Evolutionary conservation across 1,140 invertebrate genomes (phyloP).

Genomic region (Stegodyphus dumicola): DNA sequence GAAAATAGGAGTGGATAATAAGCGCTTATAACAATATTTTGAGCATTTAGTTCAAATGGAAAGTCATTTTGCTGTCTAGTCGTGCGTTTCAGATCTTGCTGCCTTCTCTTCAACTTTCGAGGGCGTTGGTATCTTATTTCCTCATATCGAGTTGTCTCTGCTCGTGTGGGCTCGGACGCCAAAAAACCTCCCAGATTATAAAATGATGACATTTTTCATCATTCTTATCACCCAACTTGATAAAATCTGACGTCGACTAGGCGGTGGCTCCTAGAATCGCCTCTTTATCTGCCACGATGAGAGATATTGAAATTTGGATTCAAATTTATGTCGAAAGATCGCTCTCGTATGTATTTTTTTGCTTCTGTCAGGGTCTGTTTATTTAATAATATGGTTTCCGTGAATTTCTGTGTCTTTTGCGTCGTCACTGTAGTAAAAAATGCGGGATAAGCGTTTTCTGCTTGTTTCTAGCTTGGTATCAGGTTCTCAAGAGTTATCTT

Average conservation of each 20-base stretch:
- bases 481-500: too few species aligned
- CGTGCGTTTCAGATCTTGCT: too few species aligned
- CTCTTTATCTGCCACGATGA: slow-evolving; percentile 31
- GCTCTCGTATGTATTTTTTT: too few species aligned
- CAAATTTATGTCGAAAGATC: too few species aligned
- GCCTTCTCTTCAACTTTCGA: too few species aligned
- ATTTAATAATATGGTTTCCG: background rate
- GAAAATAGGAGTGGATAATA: too few species aligned
- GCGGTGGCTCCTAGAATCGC: slow-evolving; percentile 41
- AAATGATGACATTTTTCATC: slow-evolving; percentile 38
- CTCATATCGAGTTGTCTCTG: slow-evolving; percentile 14
- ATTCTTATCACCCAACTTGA: slow-evolving; percentile 11
- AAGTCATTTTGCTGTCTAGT: too few species aligned
- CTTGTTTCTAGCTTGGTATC: too few species aligned
- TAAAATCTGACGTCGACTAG: slow-evolving; percentile 30
- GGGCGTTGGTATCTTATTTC: background rate
- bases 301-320: slow-evolving; percentile 5
- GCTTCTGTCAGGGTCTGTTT: background rate
- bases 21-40: too few species aligned
- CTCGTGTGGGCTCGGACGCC: slow-evolving; percentile 10
- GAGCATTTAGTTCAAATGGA: too few species aligned
- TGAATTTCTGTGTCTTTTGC: background rate
- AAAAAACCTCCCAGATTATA: slow-evolving; percentile 2
- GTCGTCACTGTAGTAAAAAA: too few species aligned
- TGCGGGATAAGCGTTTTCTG: too few species aligned